Percentiles rank a stretch among this genome's conserved stretches.
Conservation (phyloP, 2,797 vertebrate genomes). For the Nannoperca obscura region DNA sequence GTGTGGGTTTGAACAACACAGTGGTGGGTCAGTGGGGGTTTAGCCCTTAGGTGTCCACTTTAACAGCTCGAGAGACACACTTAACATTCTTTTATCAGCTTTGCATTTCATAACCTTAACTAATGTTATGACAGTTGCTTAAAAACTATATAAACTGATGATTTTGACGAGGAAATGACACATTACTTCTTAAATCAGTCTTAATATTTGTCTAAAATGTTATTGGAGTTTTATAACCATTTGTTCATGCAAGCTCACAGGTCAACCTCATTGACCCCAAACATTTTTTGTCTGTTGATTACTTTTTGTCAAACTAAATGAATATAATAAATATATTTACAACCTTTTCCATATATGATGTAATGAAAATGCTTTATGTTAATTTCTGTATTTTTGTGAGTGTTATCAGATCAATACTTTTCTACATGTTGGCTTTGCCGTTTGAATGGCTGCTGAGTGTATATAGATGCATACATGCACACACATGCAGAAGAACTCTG, state of each 20-base stretch:
- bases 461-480: conserved; percentile 4
- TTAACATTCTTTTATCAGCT: no score
- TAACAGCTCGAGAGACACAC: no score
- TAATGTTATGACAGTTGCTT: not conserved
- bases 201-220: not conserved
- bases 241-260: not conserved
- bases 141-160: no score
- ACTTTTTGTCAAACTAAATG: not conserved
- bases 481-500: conserved; percentile 15
- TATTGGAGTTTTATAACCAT: not conserved
- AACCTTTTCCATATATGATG: not conserved
- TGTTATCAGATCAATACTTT: no score
- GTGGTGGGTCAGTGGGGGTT: no score
- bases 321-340: not conserved
- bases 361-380: not conserved
- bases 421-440: not conserved
- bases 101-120: no score
- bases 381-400: not conserved
- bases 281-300: not conserved
- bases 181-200: no score
- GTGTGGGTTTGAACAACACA: not conserved
- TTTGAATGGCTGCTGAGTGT: conserved; percentile 7
- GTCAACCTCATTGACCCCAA: not conserved
- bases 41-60: no score
- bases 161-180: not conserved